Conservation (phyloP, 1,140 invertebrate species). For the Nasonia vitripennis region DNA sequence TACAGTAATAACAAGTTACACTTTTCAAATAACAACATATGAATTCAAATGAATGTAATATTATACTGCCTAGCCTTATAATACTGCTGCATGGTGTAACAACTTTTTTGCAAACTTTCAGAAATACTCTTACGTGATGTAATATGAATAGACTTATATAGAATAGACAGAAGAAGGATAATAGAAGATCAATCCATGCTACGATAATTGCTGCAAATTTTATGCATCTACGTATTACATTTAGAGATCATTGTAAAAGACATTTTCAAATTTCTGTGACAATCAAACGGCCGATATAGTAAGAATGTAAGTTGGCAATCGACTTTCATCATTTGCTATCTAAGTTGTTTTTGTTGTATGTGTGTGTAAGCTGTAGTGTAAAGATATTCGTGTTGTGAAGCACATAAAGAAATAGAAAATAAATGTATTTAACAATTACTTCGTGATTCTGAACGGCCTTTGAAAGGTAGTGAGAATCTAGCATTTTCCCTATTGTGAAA, state of each 20-base stretch:
- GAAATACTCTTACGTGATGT: too few species aligned
- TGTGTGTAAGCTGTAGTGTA: too few species aligned
- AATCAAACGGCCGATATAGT: not conserved
- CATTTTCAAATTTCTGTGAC: not conserved
- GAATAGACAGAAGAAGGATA: conserved; percentile 30
- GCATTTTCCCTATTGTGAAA: too few species aligned
- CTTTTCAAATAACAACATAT: not conserved
- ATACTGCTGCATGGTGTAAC: not conserved
- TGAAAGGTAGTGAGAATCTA: too few species aligned
- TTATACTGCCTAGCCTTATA: not conserved
- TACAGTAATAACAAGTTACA: not conserved
- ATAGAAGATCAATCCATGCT: conserved; percentile 44
- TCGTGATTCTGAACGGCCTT: too few species aligned
- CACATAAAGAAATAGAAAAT: too few species aligned
- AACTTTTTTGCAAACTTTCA: not conserved
- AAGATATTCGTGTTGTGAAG: too few species aligned
- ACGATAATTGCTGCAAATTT: conserved; percentile 13
- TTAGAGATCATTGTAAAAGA: conserved; percentile 1
- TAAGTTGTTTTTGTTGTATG: not conserved
- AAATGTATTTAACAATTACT: too few species aligned
- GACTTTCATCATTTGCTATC: not conserved
- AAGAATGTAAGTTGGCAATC: not conserved
- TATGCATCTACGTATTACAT: conserved; percentile 20
- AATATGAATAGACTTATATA: not conserved
- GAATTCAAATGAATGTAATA: not conserved